Evolutionary conservation across 2,113 vertebrate species (phyloP).

Genomic region (Apeltes quadracus): DNA sequence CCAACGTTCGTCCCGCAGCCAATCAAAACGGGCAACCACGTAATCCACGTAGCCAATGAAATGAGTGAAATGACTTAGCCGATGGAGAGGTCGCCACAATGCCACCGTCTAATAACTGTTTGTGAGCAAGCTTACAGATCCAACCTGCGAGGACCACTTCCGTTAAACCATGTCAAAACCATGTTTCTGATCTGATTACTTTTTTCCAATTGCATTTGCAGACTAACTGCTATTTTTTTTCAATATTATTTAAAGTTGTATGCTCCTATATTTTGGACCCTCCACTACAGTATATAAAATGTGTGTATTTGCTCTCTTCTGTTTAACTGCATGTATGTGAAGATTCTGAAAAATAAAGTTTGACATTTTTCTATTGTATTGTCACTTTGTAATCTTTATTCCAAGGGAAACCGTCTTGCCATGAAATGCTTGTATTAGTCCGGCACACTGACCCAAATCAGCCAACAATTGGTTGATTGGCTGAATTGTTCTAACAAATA

Average conservation of each 20-base stretch:
- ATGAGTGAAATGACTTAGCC: constrained; percentile 5
- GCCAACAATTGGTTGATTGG: too few species aligned
- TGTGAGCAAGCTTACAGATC: background rate
- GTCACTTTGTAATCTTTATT: background rate
- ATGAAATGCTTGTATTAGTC: background rate
- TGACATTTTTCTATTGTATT: background rate
- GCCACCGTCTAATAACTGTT: background rate
- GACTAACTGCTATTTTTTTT: background rate
- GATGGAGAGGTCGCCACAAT: background rate
- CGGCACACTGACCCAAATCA: background rate
- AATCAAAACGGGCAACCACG: constrained; percentile 15
- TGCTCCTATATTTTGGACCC: background rate
- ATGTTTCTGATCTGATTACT: background rate
- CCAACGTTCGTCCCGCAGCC: background rate
- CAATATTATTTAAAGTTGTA: background rate
- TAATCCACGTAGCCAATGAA: constrained; percentile 60
- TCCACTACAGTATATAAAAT: background rate
- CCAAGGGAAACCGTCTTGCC: too few species aligned
- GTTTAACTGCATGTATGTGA: background rate
- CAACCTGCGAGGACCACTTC: background rate
- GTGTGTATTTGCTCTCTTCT: background rate
- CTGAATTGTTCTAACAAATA: too few species aligned
- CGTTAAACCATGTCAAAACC: background rate
- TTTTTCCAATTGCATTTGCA: background rate
- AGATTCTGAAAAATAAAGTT: constrained; percentile 10